Evolutionary conservation across 2,797 vertebrate species (phyloP).

Genomic region (Choloepus didactylus): DNA sequence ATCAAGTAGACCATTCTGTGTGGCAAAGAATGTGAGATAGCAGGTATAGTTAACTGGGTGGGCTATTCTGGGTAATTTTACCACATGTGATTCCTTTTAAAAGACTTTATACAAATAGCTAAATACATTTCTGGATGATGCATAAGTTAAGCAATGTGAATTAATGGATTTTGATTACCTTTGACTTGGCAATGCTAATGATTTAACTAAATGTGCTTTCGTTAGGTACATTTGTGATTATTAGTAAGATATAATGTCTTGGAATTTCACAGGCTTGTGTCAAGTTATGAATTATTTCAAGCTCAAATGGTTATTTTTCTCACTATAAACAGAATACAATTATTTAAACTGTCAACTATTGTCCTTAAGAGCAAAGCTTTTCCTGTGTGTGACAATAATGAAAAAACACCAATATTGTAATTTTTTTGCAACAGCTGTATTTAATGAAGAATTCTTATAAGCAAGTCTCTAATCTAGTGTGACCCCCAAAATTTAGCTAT

Average conservation of each 20-base stretch:
- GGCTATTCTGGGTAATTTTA: background rate
- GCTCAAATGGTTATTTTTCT: background rate
- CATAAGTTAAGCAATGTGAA: background rate
- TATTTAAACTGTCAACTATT: background rate
- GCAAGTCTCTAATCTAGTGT: background rate
- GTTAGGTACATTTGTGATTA: background rate
- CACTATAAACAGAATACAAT: background rate
- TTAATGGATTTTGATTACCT: background rate
- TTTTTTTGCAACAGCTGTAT: background rate
- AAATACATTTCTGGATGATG: background rate
- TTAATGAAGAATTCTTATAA: background rate
- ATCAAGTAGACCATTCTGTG: background rate
- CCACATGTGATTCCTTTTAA: background rate
- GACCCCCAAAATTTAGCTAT: background rate
- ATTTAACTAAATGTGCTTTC: constrained; percentile 51
- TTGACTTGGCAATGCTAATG: background rate
- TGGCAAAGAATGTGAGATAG: background rate
- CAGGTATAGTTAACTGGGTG: background rate
- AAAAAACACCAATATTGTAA: background rate
- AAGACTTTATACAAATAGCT: background rate
- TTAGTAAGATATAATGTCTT: background rate
- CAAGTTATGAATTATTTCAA: background rate
- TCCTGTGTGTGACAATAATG: background rate
- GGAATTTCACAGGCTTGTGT: background rate
- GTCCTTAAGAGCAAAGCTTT: background rate